These are phyloP conservation scores for Hemibagrus wyckioides DNA, from an alignment of 2,113 vertebrate species.

Conservation along the genomic window DNA sequence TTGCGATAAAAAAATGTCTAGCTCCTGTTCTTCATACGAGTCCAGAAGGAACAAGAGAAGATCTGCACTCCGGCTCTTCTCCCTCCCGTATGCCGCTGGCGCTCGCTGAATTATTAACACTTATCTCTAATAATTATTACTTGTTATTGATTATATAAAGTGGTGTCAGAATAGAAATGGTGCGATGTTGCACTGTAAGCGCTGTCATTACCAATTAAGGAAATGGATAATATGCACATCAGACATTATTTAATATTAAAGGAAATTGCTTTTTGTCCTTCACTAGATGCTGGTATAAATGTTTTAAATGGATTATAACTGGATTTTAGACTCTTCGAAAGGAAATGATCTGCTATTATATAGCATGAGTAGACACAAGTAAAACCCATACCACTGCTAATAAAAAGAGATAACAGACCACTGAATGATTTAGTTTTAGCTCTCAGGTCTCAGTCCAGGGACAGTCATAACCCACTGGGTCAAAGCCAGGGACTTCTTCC, in stretches of 20 bases:
- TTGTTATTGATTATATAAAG: slow-evolving; percentile 40
- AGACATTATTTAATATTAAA: not conserved
- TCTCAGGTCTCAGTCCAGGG: not conserved
- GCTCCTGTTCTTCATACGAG: not conserved
- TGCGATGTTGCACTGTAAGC: slow-evolving; percentile 2
- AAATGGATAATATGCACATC: not conserved
- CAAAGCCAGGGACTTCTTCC: no score
- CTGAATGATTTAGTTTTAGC: not conserved
- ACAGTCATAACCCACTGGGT: not conserved
- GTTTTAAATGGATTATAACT: not conserved
- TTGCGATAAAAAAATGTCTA: slow-evolving; percentile 24
- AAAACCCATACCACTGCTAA: not conserved
- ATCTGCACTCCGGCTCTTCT: not conserved
- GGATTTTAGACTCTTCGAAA: not conserved
- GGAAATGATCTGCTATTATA: slow-evolving; percentile 31
- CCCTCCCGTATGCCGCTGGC: slow-evolving; percentile 6
- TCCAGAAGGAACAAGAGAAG: not conserved
- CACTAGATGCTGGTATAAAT: not conserved
- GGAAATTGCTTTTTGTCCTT: not conserved
- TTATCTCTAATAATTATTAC: slow-evolving; percentile 45
- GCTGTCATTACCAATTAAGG: not conserved
- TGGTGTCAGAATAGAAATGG: slow-evolving; percentile 23
- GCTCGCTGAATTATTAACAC: slow-evolving; percentile 28
- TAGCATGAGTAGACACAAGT: not conserved
- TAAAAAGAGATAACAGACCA: not conserved